phyloP scores from a whole-genome alignment of 2,797 vertebrate genomes.

The Synanceia verrucosa region DNA sequence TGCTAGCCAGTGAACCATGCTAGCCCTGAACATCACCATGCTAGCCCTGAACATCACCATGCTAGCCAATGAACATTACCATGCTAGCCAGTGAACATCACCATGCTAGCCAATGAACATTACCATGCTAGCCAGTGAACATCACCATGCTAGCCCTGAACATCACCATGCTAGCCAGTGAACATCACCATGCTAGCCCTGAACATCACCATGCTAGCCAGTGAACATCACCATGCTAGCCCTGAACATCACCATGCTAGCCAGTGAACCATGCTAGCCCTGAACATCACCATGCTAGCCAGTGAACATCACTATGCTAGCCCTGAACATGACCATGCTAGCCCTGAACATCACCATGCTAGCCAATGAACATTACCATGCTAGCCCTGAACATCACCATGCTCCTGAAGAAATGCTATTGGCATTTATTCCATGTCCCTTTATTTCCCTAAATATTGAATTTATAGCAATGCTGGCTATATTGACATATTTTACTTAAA shows the following conservation, averaged over 20 bases:
- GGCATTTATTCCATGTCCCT: background rate
- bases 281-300: too few species aligned
- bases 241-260: constrained; percentile 1
- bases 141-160: too few species aligned
- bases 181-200: constrained; percentile 24
- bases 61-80: too few species aligned
- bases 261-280: constrained; percentile 23
- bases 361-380: too few species aligned
- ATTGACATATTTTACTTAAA: background rate
- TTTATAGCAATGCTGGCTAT: background rate
- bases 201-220: too few species aligned
- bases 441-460: background rate
- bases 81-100: background rate
- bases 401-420: background rate
- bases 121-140: too few species aligned
- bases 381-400: constrained; percentile 8
- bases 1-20: too few species aligned
- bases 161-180: constrained; percentile 3
- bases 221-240: too few species aligned
- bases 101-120: too few species aligned
- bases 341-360: constrained; percentile 8
- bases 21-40: too few species aligned
- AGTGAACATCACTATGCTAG: too few species aligned
- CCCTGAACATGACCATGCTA: constrained; percentile 18
- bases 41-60: too few species aligned